Base-by-base conservation (phyloP, 1,140 invertebrate genomes). In the Zaprionus kolodkinae region DNA sequence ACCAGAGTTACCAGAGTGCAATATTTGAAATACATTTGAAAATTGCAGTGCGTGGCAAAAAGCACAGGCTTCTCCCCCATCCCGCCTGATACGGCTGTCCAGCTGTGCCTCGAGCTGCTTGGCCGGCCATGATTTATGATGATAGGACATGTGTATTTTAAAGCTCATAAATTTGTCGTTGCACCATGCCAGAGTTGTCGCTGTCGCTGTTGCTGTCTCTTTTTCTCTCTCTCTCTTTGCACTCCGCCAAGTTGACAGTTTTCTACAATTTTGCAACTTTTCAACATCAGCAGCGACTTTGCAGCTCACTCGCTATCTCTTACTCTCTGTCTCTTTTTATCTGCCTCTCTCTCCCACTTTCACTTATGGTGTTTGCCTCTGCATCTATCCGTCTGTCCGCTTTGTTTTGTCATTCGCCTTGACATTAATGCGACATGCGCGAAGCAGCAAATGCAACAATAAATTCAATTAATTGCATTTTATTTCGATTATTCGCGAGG, bases 381-480 rank as follows among this genome's bases (percentile, higher is more conserved):
- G 45, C 30, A 38, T 38, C 17, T 15, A 7, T n/a, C 13, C 6
- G 0, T 38, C 45, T 25, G 11, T 35, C 33, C 25, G 30, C 13
- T 33, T 6, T 55, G 52, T 33, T 55, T 55, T 48, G 48, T 75
- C 56, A 67, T 64, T 77, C 63, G 63, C 21, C 61, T 38, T 60
- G 71, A 74, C 75, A 69, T 79, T 78, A 79, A 72, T 56, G 62
- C 15, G 21, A 69, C 45, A 64, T 59, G 25, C 59, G 64, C 21
- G 21, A n/a, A n/a, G n/a, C 78, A 52, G 64, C 72, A 72, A 76
- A 76, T 81, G 85, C 85, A 89, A 81, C 81, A 81, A 89, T 89
- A 89, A 89, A 89, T 89, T 89, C 85, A 79, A 89, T 89, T 89
- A 89, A 89, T 89, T 89, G 85, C 85, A 89, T 89, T 89, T 83